Conservation (phyloP, 2,797 vertebrate genomes). For the Epinephelus awoara region DNA sequence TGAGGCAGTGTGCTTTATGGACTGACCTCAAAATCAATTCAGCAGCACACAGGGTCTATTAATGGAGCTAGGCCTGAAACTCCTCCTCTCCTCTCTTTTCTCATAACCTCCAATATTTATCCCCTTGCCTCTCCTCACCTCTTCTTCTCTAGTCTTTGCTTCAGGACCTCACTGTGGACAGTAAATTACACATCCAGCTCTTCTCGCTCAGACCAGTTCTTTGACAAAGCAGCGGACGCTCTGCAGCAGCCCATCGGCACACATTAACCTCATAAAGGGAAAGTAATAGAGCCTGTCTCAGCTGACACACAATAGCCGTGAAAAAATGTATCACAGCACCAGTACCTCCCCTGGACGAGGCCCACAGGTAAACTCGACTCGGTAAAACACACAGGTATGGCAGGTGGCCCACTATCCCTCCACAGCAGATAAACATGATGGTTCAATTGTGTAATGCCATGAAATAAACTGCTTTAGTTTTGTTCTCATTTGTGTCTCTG, state of each 20-base stretch:
- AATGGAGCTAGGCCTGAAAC: slow-evolving; percentile 59
- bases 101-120: slow-evolving; percentile 41
- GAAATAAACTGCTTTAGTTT: slow-evolving; percentile 31
- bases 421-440: slow-evolving; percentile 14
- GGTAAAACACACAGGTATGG: slow-evolving; percentile 35
- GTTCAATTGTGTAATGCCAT: slow-evolving; percentile 4
- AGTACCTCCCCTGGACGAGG: slow-evolving; percentile 1
- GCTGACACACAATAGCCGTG: slow-evolving; percentile 53
- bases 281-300: slow-evolving; percentile 65
- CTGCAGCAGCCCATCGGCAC: slow-evolving; percentile 54
- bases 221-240: slow-evolving; percentile 39
- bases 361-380: slow-evolving; percentile 48
- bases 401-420: slow-evolving; percentile 3
- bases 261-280: slow-evolving; percentile 65
- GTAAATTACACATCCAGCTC: slow-evolving; percentile 55
- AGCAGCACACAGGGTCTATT: slow-evolving; percentile 68
- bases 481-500: slow-evolving; percentile 28
- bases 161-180: slow-evolving; percentile 28
- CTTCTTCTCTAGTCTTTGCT: slow-evolving; percentile 44
- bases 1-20: slow-evolving; percentile 74
- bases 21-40: slow-evolving; percentile 80
- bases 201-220: slow-evolving; percentile 36
- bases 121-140: slow-evolving; percentile 41
- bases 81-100: slow-evolving; percentile 29
- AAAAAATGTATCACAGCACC: slow-evolving; percentile 39